Conservation (phyloP, 2,888 invertebrate genomes). For the Drosophila anomelani region DNA sequence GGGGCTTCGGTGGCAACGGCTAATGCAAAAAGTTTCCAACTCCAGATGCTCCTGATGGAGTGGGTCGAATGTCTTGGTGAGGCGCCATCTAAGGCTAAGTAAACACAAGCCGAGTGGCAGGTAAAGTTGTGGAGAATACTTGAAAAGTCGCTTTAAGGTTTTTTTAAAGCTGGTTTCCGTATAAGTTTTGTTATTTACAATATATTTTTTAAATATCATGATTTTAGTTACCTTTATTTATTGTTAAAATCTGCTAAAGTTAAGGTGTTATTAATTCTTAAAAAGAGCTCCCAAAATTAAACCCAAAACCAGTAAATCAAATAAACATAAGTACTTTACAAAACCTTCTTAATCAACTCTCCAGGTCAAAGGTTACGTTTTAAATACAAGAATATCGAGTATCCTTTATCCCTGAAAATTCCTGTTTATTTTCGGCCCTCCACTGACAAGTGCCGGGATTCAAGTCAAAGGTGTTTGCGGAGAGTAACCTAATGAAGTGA, state of each 20-base stretch:
- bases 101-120: conserved; percentile 23
- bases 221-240: not conserved
- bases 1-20: conserved; percentile 53
- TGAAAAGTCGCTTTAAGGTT: conserved; percentile 12
- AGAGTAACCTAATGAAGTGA: conserved; percentile 43
- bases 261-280: not conserved
- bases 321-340: not conserved
- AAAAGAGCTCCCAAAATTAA: not conserved
- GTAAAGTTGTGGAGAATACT: conserved; percentile 17
- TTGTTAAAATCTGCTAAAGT: not conserved
- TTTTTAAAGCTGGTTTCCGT: conserved; percentile 1
- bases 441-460: conserved; percentile 14
- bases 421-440: conserved; percentile 15
- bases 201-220: not conserved
- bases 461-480: conserved; percentile 32
- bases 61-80: conserved; percentile 2
- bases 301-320: not conserved
- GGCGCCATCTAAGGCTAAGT: conserved; percentile 37
- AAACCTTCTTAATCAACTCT: not conserved
- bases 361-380: not conserved
- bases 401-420: conserved; percentile 7
- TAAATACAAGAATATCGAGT: conserved; percentile 1
- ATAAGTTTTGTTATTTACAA: too few species aligned
- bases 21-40: conserved; percentile 73
- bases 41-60: conserved; percentile 55